A percentile compares a stretch with the other conserved stretches of the same genome.
Evolutionary conservation across 2,888 invertebrate species (phyloP).

Genomic region (Criorhina ranunculi): DNA sequence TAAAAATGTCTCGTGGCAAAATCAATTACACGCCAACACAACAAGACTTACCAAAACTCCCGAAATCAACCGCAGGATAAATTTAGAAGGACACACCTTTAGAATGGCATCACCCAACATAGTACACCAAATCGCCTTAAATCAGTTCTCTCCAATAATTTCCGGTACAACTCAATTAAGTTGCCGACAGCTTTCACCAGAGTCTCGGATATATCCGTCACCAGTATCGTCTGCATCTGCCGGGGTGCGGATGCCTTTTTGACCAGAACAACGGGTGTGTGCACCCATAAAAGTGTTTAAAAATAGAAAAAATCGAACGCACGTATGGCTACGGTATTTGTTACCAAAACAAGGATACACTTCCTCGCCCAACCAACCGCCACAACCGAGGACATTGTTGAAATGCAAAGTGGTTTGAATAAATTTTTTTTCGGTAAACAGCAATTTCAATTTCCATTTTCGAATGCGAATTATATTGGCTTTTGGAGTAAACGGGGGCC

Average conservation of each 20-base stretch:
- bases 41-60: neutral
- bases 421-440: slow-evolving; percentile 38
- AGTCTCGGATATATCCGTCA: neutral
- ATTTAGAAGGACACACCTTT: neutral
- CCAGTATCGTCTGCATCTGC: neutral
- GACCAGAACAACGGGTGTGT: slow-evolving; percentile 22
- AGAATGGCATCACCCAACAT: neutral
- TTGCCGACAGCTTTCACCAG: neutral
- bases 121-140: slow-evolving; percentile 21
- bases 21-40: slow-evolving; percentile 24
- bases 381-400: slow-evolving; percentile 1
- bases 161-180: slow-evolving; percentile 50
- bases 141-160: slow-evolving; percentile 42
- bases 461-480: slow-evolving; percentile 25
- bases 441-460: slow-evolving; percentile 44
- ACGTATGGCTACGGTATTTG: neutral
- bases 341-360: slow-evolving; percentile 22
- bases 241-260: neutral
- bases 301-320: slow-evolving; percentile 42
- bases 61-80: neutral
- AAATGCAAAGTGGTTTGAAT: slow-evolving; percentile 39
- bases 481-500: neutral
- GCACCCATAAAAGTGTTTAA: slow-evolving; percentile 18
- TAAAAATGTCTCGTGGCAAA: slow-evolving; percentile 10
- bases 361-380: neutral